Base-by-base conservation (phyloP, 2,888 invertebrate species). In the Dicranocentrus wangi region DNA sequence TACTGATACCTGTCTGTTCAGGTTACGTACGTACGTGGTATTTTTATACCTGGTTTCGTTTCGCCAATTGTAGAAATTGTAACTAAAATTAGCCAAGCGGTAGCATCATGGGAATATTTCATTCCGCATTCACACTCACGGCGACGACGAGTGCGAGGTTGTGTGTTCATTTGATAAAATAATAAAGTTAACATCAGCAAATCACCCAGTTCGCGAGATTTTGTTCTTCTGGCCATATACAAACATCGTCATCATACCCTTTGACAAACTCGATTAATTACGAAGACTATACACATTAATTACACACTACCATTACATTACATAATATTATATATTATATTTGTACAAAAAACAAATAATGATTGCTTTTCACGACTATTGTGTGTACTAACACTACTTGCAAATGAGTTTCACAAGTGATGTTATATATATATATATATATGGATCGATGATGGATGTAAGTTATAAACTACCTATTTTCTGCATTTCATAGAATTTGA, bases 341-440 rank as follows among this genome's bases (percentile, higher is more conserved):
- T 79, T 79, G 79, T 79, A 79, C 79, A 79, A 70, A 66, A 55
- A 68, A 77, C 75, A 77, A 79, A 79, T 55, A 55, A 55, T 39
- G 7, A 39, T 78, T 78, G 70, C 70, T 63, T 77, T 66, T 66
- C 60, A 68, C 77, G 66, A 58, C 58, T 72, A 72, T 58, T 15
- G 28, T 42, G 19, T 27, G 32, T 68, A 60, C 28, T 58, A 75
- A 23, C 73, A 15, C n/a, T 32, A 71, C 63, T 25, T 53, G 53
- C 39, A 39, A 32, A 58, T 32, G 63, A 25, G 28, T 17, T 69
- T 60, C 51, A 78, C 69, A 76, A 63, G 43, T 27, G 75, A 32
- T 43, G 47, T 58, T 23, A 32, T 39, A 39, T 8, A 39, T 39
- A n/a, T n/a, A n/a, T n/a, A n/a, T n/a, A n/a, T n/a, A n/a, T n/a